Base-by-base conservation (phyloP, 2,888 invertebrate species). In the Brachypalpus laphriformis region DNA sequence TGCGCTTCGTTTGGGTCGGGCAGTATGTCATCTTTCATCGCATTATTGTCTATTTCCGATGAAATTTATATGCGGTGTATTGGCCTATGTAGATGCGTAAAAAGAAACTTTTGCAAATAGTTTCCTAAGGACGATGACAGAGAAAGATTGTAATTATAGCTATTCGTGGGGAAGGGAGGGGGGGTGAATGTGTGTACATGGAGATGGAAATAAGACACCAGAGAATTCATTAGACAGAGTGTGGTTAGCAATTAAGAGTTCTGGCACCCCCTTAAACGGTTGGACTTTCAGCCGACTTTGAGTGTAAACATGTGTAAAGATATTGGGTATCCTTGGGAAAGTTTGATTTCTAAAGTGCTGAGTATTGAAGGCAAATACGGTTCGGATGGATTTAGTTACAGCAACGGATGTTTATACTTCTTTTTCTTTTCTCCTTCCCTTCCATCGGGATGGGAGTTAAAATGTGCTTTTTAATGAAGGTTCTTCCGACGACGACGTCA, bases 191-290 rank as follows among this genome's bases (percentile, higher is more conserved):
- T n/a, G 9, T 16, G 42, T 25, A 20, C 25, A 11, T 11, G 11
- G 34, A 11, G 11, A 16, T 37, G 11, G 77, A 66, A 72, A 77
- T 47, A 77, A 34, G 59, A 77, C 18, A 82, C 76, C 37, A 42
- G 45, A 61, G 57, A 77, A 82, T 82, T 82, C 65, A 77, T 82
- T 77, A 72, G 42, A 40, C 22, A 82, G 71, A 82, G 65, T 71
- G 71, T 59, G 71, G 66, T 59, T 71, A 59, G 82, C 77, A 82
- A 82, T 82, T 66, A 77, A 61, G 77, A 70, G 63, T 51, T 20
- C 63, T 25, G 22, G 22, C 57, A 59, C 42, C 74, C 51, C 42
- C 31, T 42, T 14, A 40, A 54, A 14, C 22, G n/a, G 9, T 49
- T 42, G 34, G 40, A 51, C 57, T 47, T 47, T 59, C n/a, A 25